Conservation (phyloP, 2,888 invertebrate species). For the Drosophila mercatorum region DNA sequence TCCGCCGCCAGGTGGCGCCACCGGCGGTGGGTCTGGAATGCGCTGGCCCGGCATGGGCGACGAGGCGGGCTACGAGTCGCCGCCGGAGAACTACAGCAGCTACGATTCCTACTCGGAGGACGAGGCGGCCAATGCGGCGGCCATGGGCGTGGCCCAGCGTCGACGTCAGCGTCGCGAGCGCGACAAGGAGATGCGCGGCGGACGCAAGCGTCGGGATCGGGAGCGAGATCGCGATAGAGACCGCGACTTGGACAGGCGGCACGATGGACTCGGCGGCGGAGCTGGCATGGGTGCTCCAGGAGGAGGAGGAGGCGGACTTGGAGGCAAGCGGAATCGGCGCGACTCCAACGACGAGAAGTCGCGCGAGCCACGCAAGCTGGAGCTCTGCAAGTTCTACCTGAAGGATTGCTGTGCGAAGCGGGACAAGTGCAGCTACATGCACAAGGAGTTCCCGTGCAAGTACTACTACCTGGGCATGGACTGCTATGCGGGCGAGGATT, state of each 20-base stretch:
- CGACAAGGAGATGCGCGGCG: slow-evolving; percentile 74
- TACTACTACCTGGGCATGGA: slow-evolving; percentile 97
- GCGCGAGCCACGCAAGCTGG: slow-evolving; percentile 93
- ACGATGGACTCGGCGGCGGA: slow-evolving; percentile 80
- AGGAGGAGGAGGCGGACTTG: not conserved
- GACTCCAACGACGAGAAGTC: slow-evolving; percentile 86
- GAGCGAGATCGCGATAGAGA: slow-evolving; percentile 72
- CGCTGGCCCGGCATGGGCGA: too few relatives aligned
- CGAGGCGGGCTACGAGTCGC: slow-evolving; percentile 84
- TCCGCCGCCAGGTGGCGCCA: slow-evolving; percentile 84
- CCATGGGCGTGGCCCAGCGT: slow-evolving; percentile 84
- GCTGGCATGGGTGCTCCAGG: slow-evolving; percentile 72
- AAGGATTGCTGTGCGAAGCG: slow-evolving; percentile 97
- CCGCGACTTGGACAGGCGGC: slow-evolving; percentile 84
- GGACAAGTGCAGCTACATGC: slow-evolving; percentile 98
- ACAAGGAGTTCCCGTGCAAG: slow-evolving; percentile 98
- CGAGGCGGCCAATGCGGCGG: slow-evolving; percentile 55
- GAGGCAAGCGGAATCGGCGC: slow-evolving; percentile 85
- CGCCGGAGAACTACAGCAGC: slow-evolving; percentile 86
- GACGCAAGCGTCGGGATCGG: slow-evolving; percentile 84
- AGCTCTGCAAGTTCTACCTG: slow-evolving; percentile 98
- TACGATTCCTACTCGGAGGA: slow-evolving; percentile 85
- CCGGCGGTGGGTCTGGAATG: not conserved
- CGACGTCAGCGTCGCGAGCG: slow-evolving; percentile 77
- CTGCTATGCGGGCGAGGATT: slow-evolving; percentile 92